A percentile compares a stretch with the other conserved stretches of the same genome.
These are phyloP conservation scores for Cataglyphis albicans DNA, from an alignment of 2,888 invertebrate genomes.

Conservation along the genomic window DNA sequence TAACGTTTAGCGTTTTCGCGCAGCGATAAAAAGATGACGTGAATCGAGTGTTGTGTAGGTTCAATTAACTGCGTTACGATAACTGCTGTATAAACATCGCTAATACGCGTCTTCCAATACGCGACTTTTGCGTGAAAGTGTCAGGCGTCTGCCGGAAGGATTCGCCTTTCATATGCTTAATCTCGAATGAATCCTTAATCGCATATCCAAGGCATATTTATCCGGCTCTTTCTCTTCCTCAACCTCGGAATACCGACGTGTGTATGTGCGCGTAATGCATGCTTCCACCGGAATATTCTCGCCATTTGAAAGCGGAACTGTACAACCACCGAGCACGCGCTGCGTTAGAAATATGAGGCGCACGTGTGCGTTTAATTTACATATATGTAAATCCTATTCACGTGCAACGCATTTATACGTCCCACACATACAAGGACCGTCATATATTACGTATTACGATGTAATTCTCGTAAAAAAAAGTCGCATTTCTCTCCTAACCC, in stretches of 20 bases:
- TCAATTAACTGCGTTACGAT: slow-evolving; percentile 37
- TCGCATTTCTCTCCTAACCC: slow-evolving; percentile 23
- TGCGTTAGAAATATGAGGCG: slow-evolving; percentile 23
- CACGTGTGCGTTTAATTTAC: slow-evolving; percentile 60
- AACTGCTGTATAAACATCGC: slow-evolving; percentile 23
- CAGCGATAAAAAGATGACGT: slow-evolving; percentile 42
- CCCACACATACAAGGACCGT: background rate
- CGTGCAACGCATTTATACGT: slow-evolving; percentile 46
- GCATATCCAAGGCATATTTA: background rate
- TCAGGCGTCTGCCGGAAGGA: slow-evolving; percentile 21
- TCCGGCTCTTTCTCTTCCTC: slow-evolving; percentile 26
- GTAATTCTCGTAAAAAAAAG: slow-evolving; percentile 30
- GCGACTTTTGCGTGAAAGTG: slow-evolving; percentile 15
- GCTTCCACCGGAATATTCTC: slow-evolving; percentile 6
- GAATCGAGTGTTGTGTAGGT: slow-evolving; percentile 20
- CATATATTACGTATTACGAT: slow-evolving; percentile 20
- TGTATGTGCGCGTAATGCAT: background rate
- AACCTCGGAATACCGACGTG: slow-evolving; percentile 19
- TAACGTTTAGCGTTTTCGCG: slow-evolving; percentile 15
- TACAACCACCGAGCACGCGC: background rate
- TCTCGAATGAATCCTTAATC: slow-evolving; percentile 40
- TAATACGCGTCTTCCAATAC: slow-evolving; percentile 3
- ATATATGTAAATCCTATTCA: slow-evolving; percentile 62
- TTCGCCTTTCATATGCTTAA: background rate
- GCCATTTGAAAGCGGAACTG: slow-evolving; percentile 15